Base-by-base conservation (phyloP, 1,140 invertebrate species). In the Apis laboriosa region DNA sequence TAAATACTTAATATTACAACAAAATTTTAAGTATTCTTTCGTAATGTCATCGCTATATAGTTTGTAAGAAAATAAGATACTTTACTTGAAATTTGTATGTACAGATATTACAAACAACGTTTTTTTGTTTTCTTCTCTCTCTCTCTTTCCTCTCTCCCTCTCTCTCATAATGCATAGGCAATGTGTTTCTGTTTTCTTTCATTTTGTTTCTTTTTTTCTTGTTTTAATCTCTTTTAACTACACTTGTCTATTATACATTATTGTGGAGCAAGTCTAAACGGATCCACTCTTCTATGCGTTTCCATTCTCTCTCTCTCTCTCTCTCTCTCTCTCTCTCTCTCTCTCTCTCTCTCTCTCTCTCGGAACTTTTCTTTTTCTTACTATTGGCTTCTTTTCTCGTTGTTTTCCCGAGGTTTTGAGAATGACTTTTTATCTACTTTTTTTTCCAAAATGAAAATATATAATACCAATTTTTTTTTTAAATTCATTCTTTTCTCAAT, bases 11-110 rank as follows among this genome's bases (percentile, higher is more conserved):
- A 90, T 90, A 86, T 91, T 88, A 87, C 84, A 88, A 90, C 84
- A 77, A 90, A 89, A 91, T 91, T 77, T 90, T 90, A 91, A 90
- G 89, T 91, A 91, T 90, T 91, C 84, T 88, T 90, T 84, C 84
- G 56, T 88, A 87, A 88, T 90, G 88, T 91, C 90, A 89, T 86
- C 92, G 66, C 89, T 92, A 89, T 90, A 91, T 90, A 90, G 87
- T 92, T 92, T 90, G 90, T 92, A 92, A 86, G 92, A 92, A 93
- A 93, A 93, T 92, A 92, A 93, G 88, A 92, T 91, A 88, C 72
- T 93, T 92, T 91, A 91, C 89, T 92, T 91, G 89, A 92, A 88
- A 91, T 90, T 90, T 91, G 86, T 93, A 93, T 92, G 85, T 93
- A 92, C 92, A 93, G 90, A 90, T 93, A 90, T 92, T 92, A 93